phyloP scores from a whole-genome alignment of 1,140 invertebrate species.

The Brachionus calyciflorus region DNA sequence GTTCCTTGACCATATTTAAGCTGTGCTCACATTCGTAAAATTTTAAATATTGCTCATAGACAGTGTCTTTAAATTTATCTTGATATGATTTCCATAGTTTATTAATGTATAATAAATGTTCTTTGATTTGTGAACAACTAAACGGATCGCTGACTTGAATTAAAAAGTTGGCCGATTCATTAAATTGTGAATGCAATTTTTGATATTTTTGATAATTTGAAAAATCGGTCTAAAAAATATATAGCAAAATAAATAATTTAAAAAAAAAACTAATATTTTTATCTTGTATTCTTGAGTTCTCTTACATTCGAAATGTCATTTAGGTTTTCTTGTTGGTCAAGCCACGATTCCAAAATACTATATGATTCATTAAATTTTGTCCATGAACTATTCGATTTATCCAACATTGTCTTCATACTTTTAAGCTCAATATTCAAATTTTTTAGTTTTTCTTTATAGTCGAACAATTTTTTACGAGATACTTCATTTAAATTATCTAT shows the following conservation, averaged over 20 bases:
- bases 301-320: constrained; percentile 23
- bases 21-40: constrained; percentile 44
- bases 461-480: neutral
- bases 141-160: constrained; percentile 23
- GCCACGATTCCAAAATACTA: neutral
- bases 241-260: neutral
- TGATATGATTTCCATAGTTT: constrained; percentile 45
- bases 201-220: constrained; percentile 44
- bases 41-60: constrained; percentile 23
- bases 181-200: constrained; percentile 46
- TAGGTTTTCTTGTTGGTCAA: constrained; percentile 21
- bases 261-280: neutral
- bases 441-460: constrained; percentile 26
- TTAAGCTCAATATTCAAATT: constrained; percentile 31
- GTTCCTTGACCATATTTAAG: constrained; percentile 33
- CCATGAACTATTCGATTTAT: constrained; percentile 27
- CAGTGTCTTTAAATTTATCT: constrained; percentile 41
- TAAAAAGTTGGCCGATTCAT: constrained; percentile 41
- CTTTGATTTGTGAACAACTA: constrained; percentile 18
- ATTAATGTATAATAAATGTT: neutral
- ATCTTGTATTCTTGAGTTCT: neutral
- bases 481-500: constrained; percentile 20
- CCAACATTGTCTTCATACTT: constrained; percentile 44
- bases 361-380: neutral
- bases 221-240: neutral